Evolutionary conservation across 2,113 vertebrate genomes (phyloP).

Genomic region (Rhinoderma darwinii): DNA sequence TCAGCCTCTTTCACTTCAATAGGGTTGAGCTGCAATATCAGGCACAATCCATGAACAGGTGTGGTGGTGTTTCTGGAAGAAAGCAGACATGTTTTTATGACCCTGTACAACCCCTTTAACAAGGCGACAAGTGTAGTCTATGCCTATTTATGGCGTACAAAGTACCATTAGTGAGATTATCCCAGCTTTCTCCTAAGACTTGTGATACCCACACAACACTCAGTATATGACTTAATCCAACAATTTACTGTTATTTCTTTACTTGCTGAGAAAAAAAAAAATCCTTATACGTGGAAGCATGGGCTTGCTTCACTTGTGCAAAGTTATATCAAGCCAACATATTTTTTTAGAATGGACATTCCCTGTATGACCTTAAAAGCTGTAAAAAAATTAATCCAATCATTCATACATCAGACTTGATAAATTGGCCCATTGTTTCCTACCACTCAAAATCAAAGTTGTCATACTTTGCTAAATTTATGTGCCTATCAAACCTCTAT

Average conservation of each 20-base stretch:
- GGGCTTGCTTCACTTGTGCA: background rate
- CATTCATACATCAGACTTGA: background rate
- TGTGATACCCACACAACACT: background rate
- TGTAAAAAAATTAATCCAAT: background rate
- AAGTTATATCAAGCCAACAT: background rate
- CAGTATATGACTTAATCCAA: background rate
- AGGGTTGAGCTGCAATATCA: too few relatives aligned
- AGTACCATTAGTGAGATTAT: too few relatives aligned
- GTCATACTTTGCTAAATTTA: slow-evolving; percentile 1
- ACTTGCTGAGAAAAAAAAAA: background rate
- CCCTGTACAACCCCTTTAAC: too few relatives aligned
- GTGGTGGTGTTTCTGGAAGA: too few relatives aligned
- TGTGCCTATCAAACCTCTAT: background rate
- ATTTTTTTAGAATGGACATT: background rate
- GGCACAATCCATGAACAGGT: too few relatives aligned
- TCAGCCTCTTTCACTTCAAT: too few relatives aligned
- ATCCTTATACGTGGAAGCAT: background rate
- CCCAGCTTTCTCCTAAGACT: background rate
- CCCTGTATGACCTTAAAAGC: background rate
- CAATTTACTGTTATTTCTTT: background rate
- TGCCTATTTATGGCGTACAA: too few relatives aligned
- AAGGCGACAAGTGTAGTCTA: too few relatives aligned
- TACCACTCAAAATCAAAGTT: background rate
- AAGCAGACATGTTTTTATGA: too few relatives aligned
- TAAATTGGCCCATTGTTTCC: background rate